phyloP scores from a whole-genome alignment of 2,113 vertebrate species.

The Syngnathus floridae region DNA sequence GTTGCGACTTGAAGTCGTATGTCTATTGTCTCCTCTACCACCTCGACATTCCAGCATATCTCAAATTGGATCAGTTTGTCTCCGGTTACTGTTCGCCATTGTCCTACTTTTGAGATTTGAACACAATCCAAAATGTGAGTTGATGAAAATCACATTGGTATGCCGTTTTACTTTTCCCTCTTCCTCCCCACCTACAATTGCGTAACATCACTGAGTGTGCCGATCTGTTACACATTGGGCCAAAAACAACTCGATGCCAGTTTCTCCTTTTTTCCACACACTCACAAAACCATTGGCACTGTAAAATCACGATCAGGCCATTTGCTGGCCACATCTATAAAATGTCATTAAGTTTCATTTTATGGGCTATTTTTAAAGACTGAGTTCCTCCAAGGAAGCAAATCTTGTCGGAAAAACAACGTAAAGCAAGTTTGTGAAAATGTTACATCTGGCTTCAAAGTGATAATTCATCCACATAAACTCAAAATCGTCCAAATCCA shows the following conservation, averaged over 20 bases:
- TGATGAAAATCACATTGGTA: neutral
- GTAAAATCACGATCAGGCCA: neutral
- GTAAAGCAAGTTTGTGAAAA: too few species aligned
- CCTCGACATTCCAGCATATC: conserved; percentile 15
- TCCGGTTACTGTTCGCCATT: neutral
- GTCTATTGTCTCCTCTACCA: neutral
- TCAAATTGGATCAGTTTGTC: neutral
- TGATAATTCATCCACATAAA: too few species aligned
- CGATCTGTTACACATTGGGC: neutral
- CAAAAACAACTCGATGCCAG: neutral
- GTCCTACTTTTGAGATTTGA: neutral
- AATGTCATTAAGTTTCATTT: neutral
- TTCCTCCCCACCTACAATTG: too few species aligned
- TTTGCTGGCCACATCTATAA: neutral
- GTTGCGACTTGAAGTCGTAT: conserved; percentile 14
- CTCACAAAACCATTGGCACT: neutral
- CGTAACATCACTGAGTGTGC: too few species aligned
- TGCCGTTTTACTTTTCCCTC: too few species aligned
- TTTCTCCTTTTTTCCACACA: neutral
- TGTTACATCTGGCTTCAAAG: too few species aligned
- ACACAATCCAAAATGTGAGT: neutral
- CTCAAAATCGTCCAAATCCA: too few species aligned
- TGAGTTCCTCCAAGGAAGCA: neutral
- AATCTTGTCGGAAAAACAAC: neutral
- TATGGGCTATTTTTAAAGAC: neutral